Evolutionary conservation across 2,113 vertebrate species (phyloP).

Genomic region (Alouatta palliata): DNA sequence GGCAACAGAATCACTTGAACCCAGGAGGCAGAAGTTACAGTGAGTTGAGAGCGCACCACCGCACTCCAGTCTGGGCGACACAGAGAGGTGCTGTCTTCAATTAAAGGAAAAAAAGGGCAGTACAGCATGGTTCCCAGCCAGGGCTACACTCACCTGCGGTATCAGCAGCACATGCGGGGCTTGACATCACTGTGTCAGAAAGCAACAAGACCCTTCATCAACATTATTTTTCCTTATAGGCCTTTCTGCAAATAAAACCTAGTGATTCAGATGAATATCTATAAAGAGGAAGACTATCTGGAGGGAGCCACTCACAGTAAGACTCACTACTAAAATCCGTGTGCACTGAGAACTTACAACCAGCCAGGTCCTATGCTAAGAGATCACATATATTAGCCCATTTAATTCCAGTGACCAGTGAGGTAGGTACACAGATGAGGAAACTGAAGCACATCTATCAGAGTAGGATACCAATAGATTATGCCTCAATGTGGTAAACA

Average conservation of each 20-base stretch:
- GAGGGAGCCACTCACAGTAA: no score
- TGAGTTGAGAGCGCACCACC: no score
- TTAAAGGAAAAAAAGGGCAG: no score
- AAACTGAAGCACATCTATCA: background rate
- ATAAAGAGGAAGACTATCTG: no score
- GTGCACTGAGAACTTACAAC: background rate
- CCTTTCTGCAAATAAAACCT: background rate
- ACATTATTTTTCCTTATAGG: background rate
- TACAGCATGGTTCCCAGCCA: background rate
- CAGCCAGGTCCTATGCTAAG: background rate
- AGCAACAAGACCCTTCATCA: no score
- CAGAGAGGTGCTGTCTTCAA: no score
- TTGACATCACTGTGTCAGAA: fast-evolving
- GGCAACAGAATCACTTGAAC: no score
- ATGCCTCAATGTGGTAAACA: background rate
- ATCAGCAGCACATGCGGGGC: fast-evolving
- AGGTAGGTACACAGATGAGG: background rate
- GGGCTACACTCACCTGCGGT: background rate
- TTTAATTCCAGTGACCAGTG: background rate
- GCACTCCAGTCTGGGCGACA: no score
- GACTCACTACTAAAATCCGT: background rate
- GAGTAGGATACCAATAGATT: background rate
- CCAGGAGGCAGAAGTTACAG: no score
- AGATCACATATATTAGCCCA: fast-evolving
- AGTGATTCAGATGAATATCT: background rate